Base-by-base conservation (phyloP, 2,797 vertebrate genomes). In the Eurystomus glaucurus region DNA sequence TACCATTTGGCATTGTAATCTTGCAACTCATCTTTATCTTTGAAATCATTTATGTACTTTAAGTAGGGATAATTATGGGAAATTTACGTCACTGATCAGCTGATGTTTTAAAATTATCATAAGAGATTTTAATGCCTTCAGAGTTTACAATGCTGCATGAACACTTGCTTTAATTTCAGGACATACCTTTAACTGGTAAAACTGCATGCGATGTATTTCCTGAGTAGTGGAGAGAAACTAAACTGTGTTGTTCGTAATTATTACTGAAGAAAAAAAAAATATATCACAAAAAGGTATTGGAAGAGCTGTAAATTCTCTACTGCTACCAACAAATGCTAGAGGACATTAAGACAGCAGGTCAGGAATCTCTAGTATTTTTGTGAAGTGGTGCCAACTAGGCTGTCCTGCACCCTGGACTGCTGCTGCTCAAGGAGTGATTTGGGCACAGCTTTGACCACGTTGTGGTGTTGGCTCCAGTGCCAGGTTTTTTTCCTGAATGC, bases 161-260 rank as follows among this genome's bases (percentile, higher is more conserved):
- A 54, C 78, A 87, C 78, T 97, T 94, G 84, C 87, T 97, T 93
- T 89, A 91, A 85, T 80, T 93, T 96, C 96, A 90, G 84, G 31
- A 91, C 79, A 94, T 41, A 69, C 55, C 48, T 93, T 91, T 91
- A 70, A 89, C 31, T 88, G 69, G 46, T 96, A 92, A 92, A 82
- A 45, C 58, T 96, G 92, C 96, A 97, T 97, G 96, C 76, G 51
- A 69, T 96, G 48, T 86, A 80, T 91, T 81, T 81, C 52, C 65
- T 84, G 81, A 97, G 79, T 82, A 97, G 88, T 88, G 64, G 94
- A 97, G 37, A 97, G 79, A 95, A 97, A 97, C 91, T 89, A 95
- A 97, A 81, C 51, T 66, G 66, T 94, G 80, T 61, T 82, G 89
- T 92, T 95, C 39, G 86, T 75, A 92, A 69, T 70, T 84, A 90